A percentile compares a stretch with the other conserved stretches of the same genome.
Conservation (phyloP, 2,113 vertebrate species). For the Tragulus kanchil region DNA sequence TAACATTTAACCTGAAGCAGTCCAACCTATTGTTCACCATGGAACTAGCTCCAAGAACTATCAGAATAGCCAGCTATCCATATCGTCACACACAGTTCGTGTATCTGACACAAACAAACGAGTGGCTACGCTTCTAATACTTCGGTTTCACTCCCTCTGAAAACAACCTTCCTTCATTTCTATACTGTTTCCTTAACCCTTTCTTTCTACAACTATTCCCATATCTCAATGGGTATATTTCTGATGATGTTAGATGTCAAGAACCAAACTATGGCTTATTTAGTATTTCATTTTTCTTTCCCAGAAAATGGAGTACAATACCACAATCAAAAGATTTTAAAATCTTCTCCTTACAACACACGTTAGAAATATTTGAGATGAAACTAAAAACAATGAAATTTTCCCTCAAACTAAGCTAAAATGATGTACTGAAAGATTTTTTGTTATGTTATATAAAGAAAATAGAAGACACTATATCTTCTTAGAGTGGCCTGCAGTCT, state of each 20-base stretch:
- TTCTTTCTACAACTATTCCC: slow-evolving; percentile 37
- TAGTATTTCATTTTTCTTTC: slow-evolving; percentile 5
- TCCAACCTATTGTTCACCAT: neutral
- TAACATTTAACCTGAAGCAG: slow-evolving; percentile 14
- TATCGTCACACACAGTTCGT: neutral
- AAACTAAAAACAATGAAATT: neutral
- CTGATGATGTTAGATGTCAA: neutral
- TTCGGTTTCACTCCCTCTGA: no score
- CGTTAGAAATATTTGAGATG: slow-evolving; percentile 19
- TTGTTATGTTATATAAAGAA: neutral
- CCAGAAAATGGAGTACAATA: neutral
- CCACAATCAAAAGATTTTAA: neutral
- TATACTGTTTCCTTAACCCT: neutral
- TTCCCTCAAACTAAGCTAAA: neutral
- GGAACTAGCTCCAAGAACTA: slow-evolving; percentile 29
- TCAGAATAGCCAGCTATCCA: neutral
- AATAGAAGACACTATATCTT: neutral
- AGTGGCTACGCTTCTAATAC: neutral
- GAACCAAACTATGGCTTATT: neutral
- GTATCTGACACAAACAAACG: slow-evolving; percentile 30
- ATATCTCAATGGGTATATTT: neutral
- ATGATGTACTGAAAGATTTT: neutral
- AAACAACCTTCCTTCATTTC: neutral
- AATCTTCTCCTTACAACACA: neutral
- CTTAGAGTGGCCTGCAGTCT: neutral